Base-by-base conservation (phyloP, 2,888 invertebrate genomes). In the Tetanocera ferruginea region DNA sequence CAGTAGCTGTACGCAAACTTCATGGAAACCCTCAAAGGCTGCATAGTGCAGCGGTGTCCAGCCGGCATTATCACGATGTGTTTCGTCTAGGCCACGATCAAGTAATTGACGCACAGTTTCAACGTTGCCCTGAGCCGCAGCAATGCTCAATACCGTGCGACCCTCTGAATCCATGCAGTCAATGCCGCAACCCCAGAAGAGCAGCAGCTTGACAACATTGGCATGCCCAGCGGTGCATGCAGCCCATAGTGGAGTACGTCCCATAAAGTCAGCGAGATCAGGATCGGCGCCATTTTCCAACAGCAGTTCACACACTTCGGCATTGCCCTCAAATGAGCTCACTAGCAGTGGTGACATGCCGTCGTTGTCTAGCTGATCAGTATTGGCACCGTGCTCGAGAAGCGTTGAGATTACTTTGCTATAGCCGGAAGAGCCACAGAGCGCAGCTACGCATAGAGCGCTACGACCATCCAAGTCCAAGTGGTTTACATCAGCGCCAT, bases 11-110 rank as follows among this genome's bases (percentile, higher is more conserved):
- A 89, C 80, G 76, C 90, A 90, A 76, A 90, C 89, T 79, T 90
- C 90, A 66, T 88, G 87, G 82, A 88, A 89, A 90, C 94, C 95
- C 91, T 98, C 97, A 88, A 98, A 98, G 17, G 98, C 96, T 0
- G 98, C 95, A 88, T 98, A 98, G 88, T 98, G 98, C 75, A 99
- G 89, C 0, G 99, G 98, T 0, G 98, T 98, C 98, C 98, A 98
- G 0, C 98, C 98, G 0, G 96, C 96, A 90, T 98, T 97, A 88
- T 98, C 98, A 25, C 96, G 91, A 86, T 96, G 96, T 79, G 95
- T 95, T 84, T 96, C 96, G 85, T 96, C 96, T 67, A 96, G 87
- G 0, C 96, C 98, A 82, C 97, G 92, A 88, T 96, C 97, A 19
- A 98, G 91, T 60, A 98, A 91, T 86, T 96, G 96, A 25, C 96